Conservation (phyloP, 1,140 invertebrate genomes). For the Drosophila rhopaloa region DNA sequence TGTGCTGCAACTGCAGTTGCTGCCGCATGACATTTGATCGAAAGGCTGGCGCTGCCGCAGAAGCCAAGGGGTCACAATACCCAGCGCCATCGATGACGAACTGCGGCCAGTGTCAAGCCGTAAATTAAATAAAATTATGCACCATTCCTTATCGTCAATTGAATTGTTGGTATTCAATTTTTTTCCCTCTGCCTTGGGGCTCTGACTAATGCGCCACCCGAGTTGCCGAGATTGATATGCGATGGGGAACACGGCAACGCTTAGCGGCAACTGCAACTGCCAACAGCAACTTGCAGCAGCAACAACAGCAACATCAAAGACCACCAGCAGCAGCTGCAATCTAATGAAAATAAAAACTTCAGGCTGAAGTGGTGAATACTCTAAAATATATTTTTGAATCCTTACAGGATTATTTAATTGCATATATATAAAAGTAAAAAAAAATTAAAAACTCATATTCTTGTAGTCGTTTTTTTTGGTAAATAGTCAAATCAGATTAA, state of each 20-base stretch:
- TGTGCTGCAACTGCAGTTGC: constrained; percentile 22
- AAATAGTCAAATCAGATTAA: too few relatives aligned
- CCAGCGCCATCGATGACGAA: constrained; percentile 35
- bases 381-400: neutral
- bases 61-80: constrained; percentile 53
- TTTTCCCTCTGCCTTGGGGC: constrained; percentile 51
- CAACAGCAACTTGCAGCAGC: constrained; percentile 42
- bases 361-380: neutral
- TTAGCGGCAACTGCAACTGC: constrained; percentile 35
- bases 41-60: constrained; percentile 70
- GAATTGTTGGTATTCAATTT: constrained; percentile 63
- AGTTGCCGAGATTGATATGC: constrained; percentile 75
- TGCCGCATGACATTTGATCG: constrained; percentile 72
- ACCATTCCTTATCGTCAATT: constrained; percentile 74
- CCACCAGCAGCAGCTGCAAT: constrained; percentile 48
- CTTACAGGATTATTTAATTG: too few relatives aligned
- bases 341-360: neutral
- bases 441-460: too few relatives aligned
- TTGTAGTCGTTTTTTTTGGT: too few relatives aligned
- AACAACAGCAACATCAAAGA: constrained; percentile 22
- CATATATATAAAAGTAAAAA: too few relatives aligned
- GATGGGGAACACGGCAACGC: constrained; percentile 35
- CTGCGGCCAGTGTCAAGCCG: constrained; percentile 72
- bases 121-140: constrained; percentile 81
- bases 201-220: constrained; percentile 79